Conservation (phyloP, 2,113 vertebrate species). For the Gulo gulo region DNA sequence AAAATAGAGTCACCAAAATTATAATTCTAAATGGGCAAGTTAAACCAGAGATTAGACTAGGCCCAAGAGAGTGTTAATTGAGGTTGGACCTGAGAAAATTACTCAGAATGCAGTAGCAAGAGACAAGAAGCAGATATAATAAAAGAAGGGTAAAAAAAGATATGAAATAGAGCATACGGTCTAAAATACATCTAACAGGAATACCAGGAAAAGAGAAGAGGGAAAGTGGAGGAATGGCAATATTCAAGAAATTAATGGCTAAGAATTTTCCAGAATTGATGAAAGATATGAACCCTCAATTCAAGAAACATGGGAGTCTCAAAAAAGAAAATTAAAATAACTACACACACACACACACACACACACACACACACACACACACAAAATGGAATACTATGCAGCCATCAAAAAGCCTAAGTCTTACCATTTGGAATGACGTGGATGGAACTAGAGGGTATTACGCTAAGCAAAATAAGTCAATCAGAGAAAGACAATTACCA, state of each 20-base stretch:
- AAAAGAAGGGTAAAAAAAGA: background rate
- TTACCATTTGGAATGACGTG: no score
- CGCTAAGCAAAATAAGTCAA: no score
- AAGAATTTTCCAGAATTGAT: background rate
- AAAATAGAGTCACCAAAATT: background rate
- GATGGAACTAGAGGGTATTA: no score
- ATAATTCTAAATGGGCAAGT: background rate
- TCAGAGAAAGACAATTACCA: no score
- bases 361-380: no score
- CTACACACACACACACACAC: background rate
- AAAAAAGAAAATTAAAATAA: slow-evolving; percentile 19
- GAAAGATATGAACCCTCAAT: background rate
- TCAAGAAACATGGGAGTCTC: background rate
- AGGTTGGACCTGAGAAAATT: background rate
- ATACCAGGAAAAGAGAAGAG: background rate
- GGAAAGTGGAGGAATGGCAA: background rate
- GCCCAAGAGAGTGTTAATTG: background rate
- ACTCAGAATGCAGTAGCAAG: background rate
- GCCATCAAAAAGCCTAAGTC: no score
- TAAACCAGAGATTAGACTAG: background rate
- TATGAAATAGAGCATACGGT: background rate
- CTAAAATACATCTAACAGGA: background rate
- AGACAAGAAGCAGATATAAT: background rate
- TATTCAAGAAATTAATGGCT: background rate
- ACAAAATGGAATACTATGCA: no score